phyloP scores from a whole-genome alignment of 2,797 vertebrate species.

The Cynodonichthys magdalenae region DNA sequence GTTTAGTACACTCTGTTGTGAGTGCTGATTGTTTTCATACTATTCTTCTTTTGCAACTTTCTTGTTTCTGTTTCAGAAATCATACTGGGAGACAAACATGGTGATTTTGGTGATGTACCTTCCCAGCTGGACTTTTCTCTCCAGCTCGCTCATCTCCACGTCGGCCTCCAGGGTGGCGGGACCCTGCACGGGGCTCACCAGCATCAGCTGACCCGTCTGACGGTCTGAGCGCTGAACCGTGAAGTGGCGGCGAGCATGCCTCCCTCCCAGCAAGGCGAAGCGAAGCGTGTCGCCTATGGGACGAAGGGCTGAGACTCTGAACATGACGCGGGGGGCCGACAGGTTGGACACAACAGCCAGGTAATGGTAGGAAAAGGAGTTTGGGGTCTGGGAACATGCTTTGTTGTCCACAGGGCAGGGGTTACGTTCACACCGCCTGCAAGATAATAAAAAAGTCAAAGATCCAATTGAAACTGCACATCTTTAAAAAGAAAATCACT shows the following conservation, averaged over 20 bases:
- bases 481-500: background rate
- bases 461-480: background rate
- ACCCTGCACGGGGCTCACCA: slow-evolving; percentile 82
- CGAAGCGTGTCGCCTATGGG: slow-evolving; percentile 84
- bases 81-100: slow-evolving; percentile 85
- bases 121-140: slow-evolving; percentile 80
- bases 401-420: slow-evolving; percentile 86
- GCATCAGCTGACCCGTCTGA: slow-evolving; percentile 86
- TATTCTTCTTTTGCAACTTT: slow-evolving; percentile 22
- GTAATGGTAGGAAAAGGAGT: slow-evolving; percentile 89
- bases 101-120: slow-evolving; percentile 89
- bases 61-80: slow-evolving; percentile 75
- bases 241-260: slow-evolving; percentile 77
- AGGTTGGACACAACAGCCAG: slow-evolving; percentile 87
- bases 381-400: slow-evolving; percentile 83
- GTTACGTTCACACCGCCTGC: slow-evolving; percentile 89
- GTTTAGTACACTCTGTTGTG: slow-evolving; percentile 7
- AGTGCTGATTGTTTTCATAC: slow-evolving; percentile 11
- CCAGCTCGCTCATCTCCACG: slow-evolving; percentile 90
- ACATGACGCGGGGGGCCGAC: slow-evolving; percentile 84
- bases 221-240: slow-evolving; percentile 82
- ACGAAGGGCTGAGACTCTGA: slow-evolving; percentile 86
- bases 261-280: slow-evolving; percentile 80
- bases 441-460: slow-evolving; percentile 11
- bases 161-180: slow-evolving; percentile 84